A percentile compares a stretch with the other conserved stretches of the same genome.
phyloP scores from a whole-genome alignment of 2,113 vertebrate species.

The Ameiurus melas region DNA sequence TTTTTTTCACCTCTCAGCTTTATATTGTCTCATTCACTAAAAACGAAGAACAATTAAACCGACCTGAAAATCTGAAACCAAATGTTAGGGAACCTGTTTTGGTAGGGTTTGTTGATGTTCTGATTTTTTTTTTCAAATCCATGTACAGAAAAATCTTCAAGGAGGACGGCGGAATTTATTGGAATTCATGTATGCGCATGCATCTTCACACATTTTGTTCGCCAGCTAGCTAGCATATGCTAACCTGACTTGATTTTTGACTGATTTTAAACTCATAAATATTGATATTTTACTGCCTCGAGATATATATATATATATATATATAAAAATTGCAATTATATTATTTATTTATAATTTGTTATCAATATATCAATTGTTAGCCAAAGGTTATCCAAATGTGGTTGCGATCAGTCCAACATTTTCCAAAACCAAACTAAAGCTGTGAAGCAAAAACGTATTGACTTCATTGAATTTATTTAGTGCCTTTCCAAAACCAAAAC shows the following conservation, averaged over 20 bases:
- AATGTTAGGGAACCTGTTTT: background rate
- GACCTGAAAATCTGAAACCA: background rate
- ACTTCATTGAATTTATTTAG: no score
- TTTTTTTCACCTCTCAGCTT: background rate
- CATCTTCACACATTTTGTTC: background rate
- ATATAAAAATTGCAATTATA: background rate
- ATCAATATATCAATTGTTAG: no score
- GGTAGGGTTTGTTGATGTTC: background rate
- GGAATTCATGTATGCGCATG: background rate
- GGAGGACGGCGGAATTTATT: background rate
- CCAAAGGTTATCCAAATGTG: no score
- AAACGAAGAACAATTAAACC: background rate
- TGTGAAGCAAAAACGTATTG: no score
- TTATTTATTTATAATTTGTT: no score
- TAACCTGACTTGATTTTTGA: background rate
- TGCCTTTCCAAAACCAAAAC: no score
- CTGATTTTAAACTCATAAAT: background rate
- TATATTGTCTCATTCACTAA: background rate
- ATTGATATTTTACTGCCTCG: background rate
- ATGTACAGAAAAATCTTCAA: background rate
- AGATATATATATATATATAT: no score
- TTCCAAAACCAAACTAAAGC: no score
- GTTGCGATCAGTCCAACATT: no score
- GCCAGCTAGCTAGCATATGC: background rate
- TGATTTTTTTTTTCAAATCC: no score